Conservation (phyloP, 2,797 vertebrate species). For the Capromys pilorides region DNA sequence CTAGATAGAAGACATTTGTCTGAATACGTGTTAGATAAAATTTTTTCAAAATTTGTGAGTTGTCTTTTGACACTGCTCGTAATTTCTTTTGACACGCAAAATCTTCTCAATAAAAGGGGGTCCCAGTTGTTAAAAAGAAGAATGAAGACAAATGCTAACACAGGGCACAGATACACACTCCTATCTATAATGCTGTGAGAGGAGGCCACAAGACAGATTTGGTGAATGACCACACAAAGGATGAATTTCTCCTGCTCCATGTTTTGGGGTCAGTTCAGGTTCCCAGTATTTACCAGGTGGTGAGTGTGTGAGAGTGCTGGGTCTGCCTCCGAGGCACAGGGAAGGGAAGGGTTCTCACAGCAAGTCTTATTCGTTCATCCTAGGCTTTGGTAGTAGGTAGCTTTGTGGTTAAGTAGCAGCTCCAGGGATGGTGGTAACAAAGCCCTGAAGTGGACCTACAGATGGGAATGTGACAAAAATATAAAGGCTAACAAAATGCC, state of each 20-base stretch:
- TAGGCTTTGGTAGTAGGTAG: neutral
- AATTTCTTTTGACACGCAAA: too few relatives aligned
- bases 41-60: too few relatives aligned
- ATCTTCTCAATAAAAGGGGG: too few relatives aligned
- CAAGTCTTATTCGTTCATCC: slow-evolving; percentile 16
- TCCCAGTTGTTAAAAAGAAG: neutral
- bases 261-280: neutral
- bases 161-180: neutral
- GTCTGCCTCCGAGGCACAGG: neutral
- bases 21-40: too few relatives aligned
- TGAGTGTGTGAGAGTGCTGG: neutral
- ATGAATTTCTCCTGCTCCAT: slow-evolving; percentile 3
- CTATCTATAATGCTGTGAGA: neutral
- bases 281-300: neutral
- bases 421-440: neutral
- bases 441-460: slow-evolving; percentile 26
- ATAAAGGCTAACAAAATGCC: neutral
- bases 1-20: too few relatives aligned
- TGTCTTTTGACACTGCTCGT: too few relatives aligned
- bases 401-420: neutral
- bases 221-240: neutral
- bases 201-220: neutral
- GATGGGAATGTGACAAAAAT: slow-evolving; percentile 17
- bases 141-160: neutral
- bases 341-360: neutral